Base-by-base conservation (phyloP, 2,113 vertebrate species). In the Lepisosteus oculatus region DNA sequence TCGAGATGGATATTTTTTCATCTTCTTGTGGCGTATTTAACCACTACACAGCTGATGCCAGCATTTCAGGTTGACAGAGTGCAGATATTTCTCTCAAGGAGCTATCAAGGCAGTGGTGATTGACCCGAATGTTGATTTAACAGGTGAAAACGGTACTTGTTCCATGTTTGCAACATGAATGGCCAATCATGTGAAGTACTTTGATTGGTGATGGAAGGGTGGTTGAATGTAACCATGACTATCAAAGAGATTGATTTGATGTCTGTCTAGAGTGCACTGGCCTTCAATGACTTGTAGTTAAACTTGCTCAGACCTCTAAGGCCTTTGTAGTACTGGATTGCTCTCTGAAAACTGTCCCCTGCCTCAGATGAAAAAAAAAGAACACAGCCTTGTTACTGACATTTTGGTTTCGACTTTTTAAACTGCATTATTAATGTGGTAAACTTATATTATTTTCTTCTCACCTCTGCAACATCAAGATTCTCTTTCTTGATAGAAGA, bases 211-310 rank as follows among this genome's bases (percentile, higher is more conserved):
- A 9, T 51, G 47, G 47, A 51, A 51, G 47, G 47, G 47, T 51
- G 47, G 47, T 51, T 5, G 47, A 29, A 51, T 51, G 5, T 6
- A 51, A 51, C 9, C 47, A 51, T 1, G 47, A 6, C 47, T 51
- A 1, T 51, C 5, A 51, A 51, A 51, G 47, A 6, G 82, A 82
- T 76, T 41, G 65, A 79, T 80, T 84, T 66, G 73, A 77, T 73
- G 76, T 79, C 43, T 15, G 70, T 54, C 44, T 13, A 5, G 45
- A 54, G 51, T 73, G 80, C 76, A 72, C 61, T 80, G 75, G 74
- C 79, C 82, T 85, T 73, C 79, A 80, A 83, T 81, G 74, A 75
- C 76, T 78, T 83, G 84, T 74, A 79, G 80, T 87, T 84, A 87
- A 86, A 71, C 51, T 76, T 76, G 84, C 79, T 72, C 77, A 84